These are phyloP conservation scores for Palythoa grandiflora DNA, from an alignment of 92 coral and sea anemone species.

Conservation along the genomic window DNA sequence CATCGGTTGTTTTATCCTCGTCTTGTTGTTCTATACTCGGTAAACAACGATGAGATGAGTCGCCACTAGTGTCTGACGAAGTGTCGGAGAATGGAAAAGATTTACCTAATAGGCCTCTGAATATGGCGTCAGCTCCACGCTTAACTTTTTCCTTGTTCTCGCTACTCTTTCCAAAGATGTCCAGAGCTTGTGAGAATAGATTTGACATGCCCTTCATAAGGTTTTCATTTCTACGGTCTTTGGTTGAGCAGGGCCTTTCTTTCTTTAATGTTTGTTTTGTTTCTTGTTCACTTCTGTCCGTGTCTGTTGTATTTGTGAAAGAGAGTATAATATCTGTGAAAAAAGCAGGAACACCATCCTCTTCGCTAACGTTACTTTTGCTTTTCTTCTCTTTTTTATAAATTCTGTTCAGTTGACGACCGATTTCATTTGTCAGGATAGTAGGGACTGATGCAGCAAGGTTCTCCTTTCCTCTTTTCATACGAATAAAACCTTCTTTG, in stretches of 20 bases:
- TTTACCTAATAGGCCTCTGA: constrained; percentile 7
- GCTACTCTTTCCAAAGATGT: background rate
- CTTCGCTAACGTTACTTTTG: background rate
- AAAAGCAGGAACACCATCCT: background rate
- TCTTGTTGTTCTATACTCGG: background rate
- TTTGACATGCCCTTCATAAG: background rate
- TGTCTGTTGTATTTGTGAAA: background rate
- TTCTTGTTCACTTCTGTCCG: background rate
- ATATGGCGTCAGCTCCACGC: background rate
- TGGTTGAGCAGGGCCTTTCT: background rate
- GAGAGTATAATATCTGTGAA: background rate
- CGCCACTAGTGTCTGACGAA: background rate
- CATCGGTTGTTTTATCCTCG: background rate
- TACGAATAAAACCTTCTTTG: background rate
- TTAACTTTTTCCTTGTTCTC: background rate
- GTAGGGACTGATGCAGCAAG: background rate
- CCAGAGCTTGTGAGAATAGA: constrained; percentile 21
- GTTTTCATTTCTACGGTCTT: background rate
- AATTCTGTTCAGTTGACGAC: background rate
- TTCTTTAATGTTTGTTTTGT: background rate
- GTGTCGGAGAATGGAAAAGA: background rate
- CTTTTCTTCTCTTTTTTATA: background rate
- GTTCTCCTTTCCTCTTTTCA: background rate
- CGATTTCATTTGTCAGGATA: background rate
- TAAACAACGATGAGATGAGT: background rate